Base-by-base conservation (phyloP, 2,113 vertebrate species). In the Platycercus adscitus region DNA sequence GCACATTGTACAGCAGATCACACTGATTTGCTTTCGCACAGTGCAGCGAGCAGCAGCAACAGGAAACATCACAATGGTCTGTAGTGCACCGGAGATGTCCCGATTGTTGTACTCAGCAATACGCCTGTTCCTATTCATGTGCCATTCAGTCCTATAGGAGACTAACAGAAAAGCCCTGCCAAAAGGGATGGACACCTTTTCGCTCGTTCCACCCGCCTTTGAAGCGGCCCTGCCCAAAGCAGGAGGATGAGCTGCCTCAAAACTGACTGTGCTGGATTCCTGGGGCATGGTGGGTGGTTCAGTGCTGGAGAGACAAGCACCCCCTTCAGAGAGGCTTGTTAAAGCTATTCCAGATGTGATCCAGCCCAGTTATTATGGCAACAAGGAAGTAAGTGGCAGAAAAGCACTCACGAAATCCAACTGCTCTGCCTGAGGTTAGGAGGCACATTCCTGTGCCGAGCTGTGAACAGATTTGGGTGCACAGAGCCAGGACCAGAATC, bases 31-130 rank as follows among this genome's bases (percentile, higher is more conserved):
- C 95, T 89, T 70, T 93, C 8, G 33, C 83, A 75, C 96, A 93
- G 96, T 23, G 79, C 89, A 41, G 89, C 37, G 1, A 93, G 94
- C 49, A 1, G 95, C 93, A 88, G 97, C 58, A 91, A 94, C 98
- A 98, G 98, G 98, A 98, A 98, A 95, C 96, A 84, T 81, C 95
- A 98, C 97, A 98, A 97, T 97, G 97, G 96, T 92, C 86, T 90
- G 52, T 17, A 81, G 87, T 8, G 28, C 35, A 97, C 97, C 95
- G 95, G 98, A 98, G 98, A 97, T 96, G 96, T 96, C 95, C 81
- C 94, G 39, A 97, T 97, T 97, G 97, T 98, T 93, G 89, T 56
- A 9, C 9, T 86, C 95, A 91, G 96, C 96, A 93, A 93, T 95
- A 96, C 8, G 91, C 97, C 97, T 94, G 93, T 96, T 97, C 97